A percentile compares a stretch with the other conserved stretches of the same genome.
phyloP scores from a whole-genome alignment of 2,888 invertebrate genomes.

The Mimachlamys varia region DNA sequence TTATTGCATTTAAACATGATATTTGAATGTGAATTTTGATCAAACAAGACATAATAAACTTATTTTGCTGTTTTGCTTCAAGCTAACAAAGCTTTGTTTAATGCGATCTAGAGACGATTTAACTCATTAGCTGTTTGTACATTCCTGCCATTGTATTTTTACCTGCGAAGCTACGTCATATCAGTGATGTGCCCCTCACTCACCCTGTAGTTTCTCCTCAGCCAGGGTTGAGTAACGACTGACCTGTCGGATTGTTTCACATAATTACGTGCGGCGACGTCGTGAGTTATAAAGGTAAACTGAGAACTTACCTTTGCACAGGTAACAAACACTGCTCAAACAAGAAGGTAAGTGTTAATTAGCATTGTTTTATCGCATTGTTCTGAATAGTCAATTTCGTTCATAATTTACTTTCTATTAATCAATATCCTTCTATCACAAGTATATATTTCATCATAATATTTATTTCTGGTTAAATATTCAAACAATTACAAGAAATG shows the following conservation, averaged over 20 bases:
- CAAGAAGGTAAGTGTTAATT: not conserved
- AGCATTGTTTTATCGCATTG: not conserved
- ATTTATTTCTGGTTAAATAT: too few species aligned
- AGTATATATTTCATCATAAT: too few species aligned
- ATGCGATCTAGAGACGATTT: not conserved
- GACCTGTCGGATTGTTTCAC: not conserved
- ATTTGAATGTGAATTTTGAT: too few species aligned
- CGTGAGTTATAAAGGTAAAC: not conserved
- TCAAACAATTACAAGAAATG: too few species aligned
- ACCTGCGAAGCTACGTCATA: slow-evolving; percentile 10
- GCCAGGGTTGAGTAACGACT: not conserved
- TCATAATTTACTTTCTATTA: too few species aligned
- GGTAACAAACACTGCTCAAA: not conserved
- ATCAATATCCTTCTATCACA: too few species aligned
- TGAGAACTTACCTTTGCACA: not conserved
- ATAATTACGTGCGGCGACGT: not conserved
- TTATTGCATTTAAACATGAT: too few species aligned
- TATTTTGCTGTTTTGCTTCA: not conserved
- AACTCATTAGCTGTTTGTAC: slow-evolving; percentile 4
- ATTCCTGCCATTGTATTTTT: not conserved
- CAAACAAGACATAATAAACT: too few species aligned
- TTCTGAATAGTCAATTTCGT: not conserved
- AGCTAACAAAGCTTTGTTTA: not conserved
- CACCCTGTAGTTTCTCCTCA: not conserved
- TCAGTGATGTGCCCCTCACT: not conserved